Evolutionary conservation across 2,797 vertebrate genomes (phyloP).

Genomic region (Delichon dasypus): DNA sequence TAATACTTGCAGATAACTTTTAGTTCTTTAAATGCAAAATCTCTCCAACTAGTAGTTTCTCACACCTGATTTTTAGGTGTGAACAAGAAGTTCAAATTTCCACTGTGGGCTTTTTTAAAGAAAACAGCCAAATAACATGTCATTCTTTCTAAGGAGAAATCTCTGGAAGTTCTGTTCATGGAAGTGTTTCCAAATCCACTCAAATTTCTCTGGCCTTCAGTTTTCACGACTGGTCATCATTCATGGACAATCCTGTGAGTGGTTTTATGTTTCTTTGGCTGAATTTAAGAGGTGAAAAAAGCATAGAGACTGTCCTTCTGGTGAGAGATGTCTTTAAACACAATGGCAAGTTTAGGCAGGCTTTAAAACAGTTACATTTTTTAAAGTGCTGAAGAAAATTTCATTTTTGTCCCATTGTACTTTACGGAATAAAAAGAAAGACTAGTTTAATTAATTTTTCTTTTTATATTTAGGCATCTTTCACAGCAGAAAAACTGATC

Average conservation of each 20-base stretch:
- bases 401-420: neutral
- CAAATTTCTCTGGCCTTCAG: neutral
- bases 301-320: neutral
- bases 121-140: neutral
- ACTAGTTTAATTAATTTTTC: neutral
- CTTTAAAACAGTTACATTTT: neutral
- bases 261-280: constrained; percentile 1
- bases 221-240: neutral
- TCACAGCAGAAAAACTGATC: neutral
- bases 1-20: neutral
- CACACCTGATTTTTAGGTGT: neutral
- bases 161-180: neutral
- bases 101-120: neutral
- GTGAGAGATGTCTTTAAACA: neutral
- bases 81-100: neutral
- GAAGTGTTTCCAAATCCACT: neutral
- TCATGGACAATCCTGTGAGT: neutral
- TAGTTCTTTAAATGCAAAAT: neutral
- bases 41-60: neutral
- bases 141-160: neutral
- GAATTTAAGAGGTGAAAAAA: neutral
- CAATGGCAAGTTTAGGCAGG: neutral
- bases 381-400: neutral
- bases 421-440: neutral
- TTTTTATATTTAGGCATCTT: neutral